Base-by-base conservation (phyloP, 2,113 vertebrate genomes). In the Ascaphus truei region DNA sequence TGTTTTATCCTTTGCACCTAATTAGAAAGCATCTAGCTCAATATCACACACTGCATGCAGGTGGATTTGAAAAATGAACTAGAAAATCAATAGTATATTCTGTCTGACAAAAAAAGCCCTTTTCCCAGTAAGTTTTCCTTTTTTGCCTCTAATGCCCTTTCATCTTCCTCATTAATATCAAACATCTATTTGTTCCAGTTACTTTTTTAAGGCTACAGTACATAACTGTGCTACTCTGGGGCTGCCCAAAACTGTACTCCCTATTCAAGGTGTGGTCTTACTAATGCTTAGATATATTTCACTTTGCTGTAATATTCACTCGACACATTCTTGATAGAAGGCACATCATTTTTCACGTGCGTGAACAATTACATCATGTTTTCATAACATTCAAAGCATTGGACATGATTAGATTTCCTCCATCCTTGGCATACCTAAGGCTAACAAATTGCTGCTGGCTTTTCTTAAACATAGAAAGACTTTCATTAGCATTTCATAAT, bases 311-410 rank as follows among this genome's bases (percentile, higher is more conserved):
- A 80, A 83, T 71, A 80, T 83, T 80, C 67, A 73, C 77, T 78
- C 78, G 80, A 84, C 84, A 82, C 76, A 84, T 85, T 83, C 77
- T 78, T 85, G 81, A 85, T 81, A 79, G 1, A n/a, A 73, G 66
- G 37, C 77, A 80, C 77, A 78, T 72, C 1, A 77, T 83, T 80
- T 79, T 81, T 79, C 78, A 84, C 72, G 81, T 85, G 47, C 74
- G 81, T 84, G 76, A 80, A 80, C 77, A 84, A 78, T 81, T 83
- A 80, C 79, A 71, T 79, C 75, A 81, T 83, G 77, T 83, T 86
- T 83, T 79, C 67, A 79, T 68, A 80, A 58, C 77, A 73, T 78
- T 79, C 73, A 80, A 83, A 77, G 60, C 75, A 75, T 56, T 71
- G 66, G 77, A 67, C 73, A 73, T 75, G 83, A 89, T 85, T 83